phyloP scores from a whole-genome alignment of 2,888 invertebrate species.

The Nematopogon swammerdamellus region DNA sequence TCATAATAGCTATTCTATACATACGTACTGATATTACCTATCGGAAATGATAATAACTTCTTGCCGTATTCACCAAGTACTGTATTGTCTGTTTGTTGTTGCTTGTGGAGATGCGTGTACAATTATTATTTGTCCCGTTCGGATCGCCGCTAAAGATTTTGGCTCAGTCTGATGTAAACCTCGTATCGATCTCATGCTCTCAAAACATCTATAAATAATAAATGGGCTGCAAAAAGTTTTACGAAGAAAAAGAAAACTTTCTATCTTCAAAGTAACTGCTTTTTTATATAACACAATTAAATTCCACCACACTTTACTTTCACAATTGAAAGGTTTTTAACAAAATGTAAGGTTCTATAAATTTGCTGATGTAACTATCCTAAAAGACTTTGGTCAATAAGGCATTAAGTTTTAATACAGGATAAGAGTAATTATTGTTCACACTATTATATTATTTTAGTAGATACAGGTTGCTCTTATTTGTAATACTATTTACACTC shows the following conservation, averaged over 20 bases:
- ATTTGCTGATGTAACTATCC: conserved; percentile 50
- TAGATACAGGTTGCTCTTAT: conserved; percentile 34
- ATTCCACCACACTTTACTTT: too few relatives aligned
- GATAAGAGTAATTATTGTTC: conserved; percentile 53
- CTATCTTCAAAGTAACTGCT: too few relatives aligned
- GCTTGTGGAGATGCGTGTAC: conserved; percentile 24
- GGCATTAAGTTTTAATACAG: conserved; percentile 56
- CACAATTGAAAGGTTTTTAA: neutral
- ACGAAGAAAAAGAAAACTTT: too few relatives aligned
- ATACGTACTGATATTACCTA: neutral
- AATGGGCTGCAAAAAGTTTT: too few relatives aligned
- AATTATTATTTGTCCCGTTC: too few relatives aligned
- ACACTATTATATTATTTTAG: conserved; percentile 40
- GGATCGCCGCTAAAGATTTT: too few relatives aligned
- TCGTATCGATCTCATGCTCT: too few relatives aligned
- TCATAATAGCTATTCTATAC: conserved; percentile 24
- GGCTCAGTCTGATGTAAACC: too few relatives aligned
- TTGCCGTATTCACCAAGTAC: conserved; percentile 50
- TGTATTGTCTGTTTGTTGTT: conserved; percentile 50
- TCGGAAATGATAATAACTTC: conserved; percentile 32
- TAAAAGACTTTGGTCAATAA: conserved; percentile 57
- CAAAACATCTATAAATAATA: too few relatives aligned
- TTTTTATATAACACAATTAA: too few relatives aligned
- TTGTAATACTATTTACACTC: conserved; percentile 19
- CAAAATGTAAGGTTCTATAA: conserved; percentile 15